Percentiles rank a stretch among this genome's conserved stretches.
These are phyloP conservation scores for Drosophila leontia DNA, from an alignment of 1,140 invertebrate genomes.

Conservation along the genomic window DNA sequence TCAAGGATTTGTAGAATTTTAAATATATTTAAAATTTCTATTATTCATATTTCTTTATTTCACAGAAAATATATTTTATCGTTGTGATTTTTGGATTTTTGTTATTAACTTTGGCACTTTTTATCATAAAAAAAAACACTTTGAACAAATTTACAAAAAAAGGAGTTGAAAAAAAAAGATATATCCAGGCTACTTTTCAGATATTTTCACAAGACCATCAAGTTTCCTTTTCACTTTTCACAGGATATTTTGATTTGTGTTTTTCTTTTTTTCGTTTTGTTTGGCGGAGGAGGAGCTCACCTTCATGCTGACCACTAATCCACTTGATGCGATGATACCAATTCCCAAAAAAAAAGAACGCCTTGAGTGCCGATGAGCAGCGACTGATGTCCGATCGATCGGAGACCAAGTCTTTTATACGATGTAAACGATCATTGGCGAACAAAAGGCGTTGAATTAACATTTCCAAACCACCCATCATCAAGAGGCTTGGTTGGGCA, in stretches of 20 bases:
- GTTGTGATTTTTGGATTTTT: neutral
- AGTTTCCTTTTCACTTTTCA: slow-evolving; percentile 1
- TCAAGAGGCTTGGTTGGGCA: slow-evolving; percentile 7
- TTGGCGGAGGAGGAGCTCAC: slow-evolving; percentile 41
- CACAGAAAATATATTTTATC: neutral
- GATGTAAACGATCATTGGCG: slow-evolving; percentile 28
- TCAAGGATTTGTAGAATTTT: too few relatives aligned
- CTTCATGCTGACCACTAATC: slow-evolving; percentile 75
- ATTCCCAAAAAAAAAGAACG: slow-evolving; percentile 47
- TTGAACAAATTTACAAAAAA: neutral
- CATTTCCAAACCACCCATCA: slow-evolving; percentile 57
- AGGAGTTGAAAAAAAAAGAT: neutral
- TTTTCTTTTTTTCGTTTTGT: neutral
- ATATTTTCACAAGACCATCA: neutral
- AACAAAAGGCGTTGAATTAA: slow-evolving; percentile 74
- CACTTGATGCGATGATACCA: slow-evolving; percentile 56
- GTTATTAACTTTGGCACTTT: neutral
- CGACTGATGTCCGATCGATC: slow-evolving; percentile 65
- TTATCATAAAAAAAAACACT: neutral
- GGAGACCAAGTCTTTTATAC: slow-evolving; percentile 67
- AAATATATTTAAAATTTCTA: neutral
- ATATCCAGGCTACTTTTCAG: neutral
- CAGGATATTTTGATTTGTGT: neutral
- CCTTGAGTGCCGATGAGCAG: slow-evolving; percentile 54
- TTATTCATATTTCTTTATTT: neutral